Evolutionary conservation across 2,797 vertebrate genomes (phyloP), one percentile per base, ranked within the genome.

Genomic region (Syndactyla subalaris): DNA sequence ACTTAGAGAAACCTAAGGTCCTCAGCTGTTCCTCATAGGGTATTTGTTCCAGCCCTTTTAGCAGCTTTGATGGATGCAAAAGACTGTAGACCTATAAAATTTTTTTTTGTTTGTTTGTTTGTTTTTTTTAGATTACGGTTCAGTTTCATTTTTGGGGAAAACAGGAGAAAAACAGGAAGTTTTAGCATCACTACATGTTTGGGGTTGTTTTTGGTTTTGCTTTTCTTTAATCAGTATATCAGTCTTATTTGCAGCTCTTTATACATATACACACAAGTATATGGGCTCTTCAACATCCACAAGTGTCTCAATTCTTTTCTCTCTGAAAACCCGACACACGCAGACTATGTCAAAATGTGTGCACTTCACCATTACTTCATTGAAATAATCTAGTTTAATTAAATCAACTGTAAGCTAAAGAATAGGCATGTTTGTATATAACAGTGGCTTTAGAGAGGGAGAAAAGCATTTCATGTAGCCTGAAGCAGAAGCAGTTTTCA

Each of bases 1-100:
- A 23, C 23, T 17, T 15, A 7, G 26, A 62, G 14, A 71, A 63
- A 7, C 17, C 34, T 12, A 5, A 19, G 26, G 32, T 32, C 14
- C 24, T 65, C 4, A 59, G 24, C 23, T 0, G 0, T 5, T 48
- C 24, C 14, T 66, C 22, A 12, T 0, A 19, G 12, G 15, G 20
- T 1, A 6, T 43, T 24, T 4, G 27, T 80, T 68, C 14, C 24
- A 63, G 7, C 14, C 14, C 4, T 68, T n/a, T 36, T 22, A 41
- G 22, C 30, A 27, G 16, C 8, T 83, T n/a, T 39, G 2, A 36
- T 41, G 70, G 29, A 30, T 0, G 2, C 27, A 57, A 9, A 12
- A 66, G 24, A 16, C 38, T 65, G 10, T 3, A 51, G 23, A 27
- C 12, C 18, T 59, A 27, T 38, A 38, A 36, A 59, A 24, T 26